Evolutionary conservation across 2,888 invertebrate species (phyloP).

Genomic region (Cylindroiulus punctatus): DNA sequence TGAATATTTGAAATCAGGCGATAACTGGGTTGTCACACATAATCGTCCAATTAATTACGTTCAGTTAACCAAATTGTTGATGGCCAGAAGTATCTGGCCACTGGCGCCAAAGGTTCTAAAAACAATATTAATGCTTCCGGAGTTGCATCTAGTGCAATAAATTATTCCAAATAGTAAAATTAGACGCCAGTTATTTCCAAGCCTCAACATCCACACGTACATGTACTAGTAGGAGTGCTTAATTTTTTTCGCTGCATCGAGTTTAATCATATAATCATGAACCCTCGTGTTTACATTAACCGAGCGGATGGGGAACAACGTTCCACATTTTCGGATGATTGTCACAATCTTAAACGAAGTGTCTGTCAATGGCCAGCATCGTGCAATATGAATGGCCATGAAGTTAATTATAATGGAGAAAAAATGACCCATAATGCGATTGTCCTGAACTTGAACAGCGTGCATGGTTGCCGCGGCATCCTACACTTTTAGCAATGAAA

Average conservation of each 20-base stretch:
- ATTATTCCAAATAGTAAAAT: not conserved
- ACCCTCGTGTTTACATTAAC: not conserved
- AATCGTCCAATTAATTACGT: not conserved
- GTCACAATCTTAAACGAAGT: not conserved
- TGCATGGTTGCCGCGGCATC: not conserved
- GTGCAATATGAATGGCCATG: constrained; percentile 1
- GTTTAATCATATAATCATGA: not conserved
- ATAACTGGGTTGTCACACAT: too few relatives aligned
- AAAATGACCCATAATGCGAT: not conserved
- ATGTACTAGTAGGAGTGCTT: too few relatives aligned
- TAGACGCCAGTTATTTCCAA: not conserved
- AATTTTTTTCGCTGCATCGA: not conserved
- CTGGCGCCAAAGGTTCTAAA: not conserved
- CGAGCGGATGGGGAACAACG: not conserved
- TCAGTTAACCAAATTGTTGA: not conserved
- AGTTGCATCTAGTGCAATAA: not conserved
- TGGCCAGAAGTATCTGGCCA: not conserved
- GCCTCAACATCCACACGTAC: not conserved
- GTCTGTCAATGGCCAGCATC: not conserved
- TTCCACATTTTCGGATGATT: constrained; percentile 1
- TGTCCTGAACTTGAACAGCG: constrained; percentile 7
- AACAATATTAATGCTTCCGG: not conserved
- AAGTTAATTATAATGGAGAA: not conserved
- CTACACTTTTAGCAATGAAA: not conserved
- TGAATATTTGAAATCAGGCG: not conserved